These are phyloP conservation scores for Psococerastis gibbosa DNA, from an alignment of 2,888 invertebrate species.

Conservation along the genomic window DNA sequence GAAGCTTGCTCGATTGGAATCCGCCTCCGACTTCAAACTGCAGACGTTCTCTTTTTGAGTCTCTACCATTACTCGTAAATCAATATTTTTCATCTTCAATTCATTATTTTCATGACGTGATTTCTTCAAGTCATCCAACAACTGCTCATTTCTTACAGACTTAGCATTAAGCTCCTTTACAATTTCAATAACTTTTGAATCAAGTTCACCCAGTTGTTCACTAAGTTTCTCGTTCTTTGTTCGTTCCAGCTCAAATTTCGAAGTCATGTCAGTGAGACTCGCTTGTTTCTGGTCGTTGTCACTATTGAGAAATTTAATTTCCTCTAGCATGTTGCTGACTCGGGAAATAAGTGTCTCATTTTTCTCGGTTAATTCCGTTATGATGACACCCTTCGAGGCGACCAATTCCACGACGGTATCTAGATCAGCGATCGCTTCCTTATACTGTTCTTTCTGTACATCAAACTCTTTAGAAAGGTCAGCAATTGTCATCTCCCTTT, in stretches of 20 bases:
- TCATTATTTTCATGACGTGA: slow-evolving; percentile 10
- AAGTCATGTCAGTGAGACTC: neutral
- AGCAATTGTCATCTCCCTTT: neutral
- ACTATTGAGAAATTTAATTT: slow-evolving; percentile 1
- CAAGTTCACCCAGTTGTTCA: slow-evolving; percentile 4
- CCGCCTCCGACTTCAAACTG: neutral
- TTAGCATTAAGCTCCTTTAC: neutral
- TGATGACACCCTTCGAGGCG: neutral
- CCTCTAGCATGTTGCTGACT: neutral
- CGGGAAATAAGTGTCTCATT: neutral
- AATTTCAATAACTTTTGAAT: neutral
- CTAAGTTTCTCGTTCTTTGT: slow-evolving; percentile 4
- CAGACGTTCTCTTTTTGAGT: slow-evolving; percentile 15
- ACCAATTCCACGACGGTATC: neutral
- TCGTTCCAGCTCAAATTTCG: neutral
- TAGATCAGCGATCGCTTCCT: neutral
- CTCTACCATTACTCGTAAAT: slow-evolving; percentile 13
- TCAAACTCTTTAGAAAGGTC: neutral
- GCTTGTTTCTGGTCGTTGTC: neutral
- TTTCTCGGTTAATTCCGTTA: neutral
- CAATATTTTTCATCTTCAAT: slow-evolving; percentile 13
- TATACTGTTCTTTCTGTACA: neutral
- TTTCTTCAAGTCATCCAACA: neutral
- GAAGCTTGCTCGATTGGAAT: neutral
- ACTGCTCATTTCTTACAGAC: neutral